Evolutionary conservation across 2,797 vertebrate genomes (phyloP).

Genomic region (Uromys caudimaculatus): DNA sequence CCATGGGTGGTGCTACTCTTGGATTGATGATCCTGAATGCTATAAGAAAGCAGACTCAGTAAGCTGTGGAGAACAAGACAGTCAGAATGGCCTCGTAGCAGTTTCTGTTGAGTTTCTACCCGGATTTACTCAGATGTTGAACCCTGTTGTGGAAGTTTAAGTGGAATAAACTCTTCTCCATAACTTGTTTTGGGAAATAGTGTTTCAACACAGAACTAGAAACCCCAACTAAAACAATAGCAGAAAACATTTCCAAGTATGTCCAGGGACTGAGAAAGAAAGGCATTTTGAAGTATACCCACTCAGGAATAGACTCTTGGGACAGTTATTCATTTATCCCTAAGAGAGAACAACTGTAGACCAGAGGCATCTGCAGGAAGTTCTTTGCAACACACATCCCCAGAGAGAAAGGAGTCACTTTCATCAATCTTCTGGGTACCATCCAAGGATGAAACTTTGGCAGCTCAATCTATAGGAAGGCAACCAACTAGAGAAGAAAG

Average conservation of each 20-base stretch:
- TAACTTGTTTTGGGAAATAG: background rate
- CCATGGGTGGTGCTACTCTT: too few relatives aligned
- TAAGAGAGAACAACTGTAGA: background rate
- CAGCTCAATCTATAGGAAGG: background rate
- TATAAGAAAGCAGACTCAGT: background rate
- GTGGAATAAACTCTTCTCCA: background rate
- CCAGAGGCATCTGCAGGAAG: background rate
- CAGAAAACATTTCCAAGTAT: slow-evolving; percentile 2
- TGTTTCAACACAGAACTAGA: too few relatives aligned
- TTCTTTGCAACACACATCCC: background rate
- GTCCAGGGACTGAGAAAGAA: background rate
- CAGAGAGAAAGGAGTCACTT: background rate
- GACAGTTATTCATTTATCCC: background rate
- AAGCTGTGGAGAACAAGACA: background rate
- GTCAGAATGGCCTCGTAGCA: background rate
- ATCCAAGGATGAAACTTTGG: background rate
- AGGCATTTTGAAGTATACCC: background rate
- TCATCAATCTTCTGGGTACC: background rate
- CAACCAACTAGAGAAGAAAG: background rate
- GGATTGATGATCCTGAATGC: background rate
- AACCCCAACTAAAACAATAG: background rate
- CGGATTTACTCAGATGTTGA: background rate
- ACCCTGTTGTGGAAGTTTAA: background rate
- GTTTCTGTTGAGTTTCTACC: background rate
- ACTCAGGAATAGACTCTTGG: background rate